Evolutionary conservation across 1,140 invertebrate species (phyloP), one percentile per base, ranked within the genome.

Genomic region (Propsilocerus akamusi): DNA sequence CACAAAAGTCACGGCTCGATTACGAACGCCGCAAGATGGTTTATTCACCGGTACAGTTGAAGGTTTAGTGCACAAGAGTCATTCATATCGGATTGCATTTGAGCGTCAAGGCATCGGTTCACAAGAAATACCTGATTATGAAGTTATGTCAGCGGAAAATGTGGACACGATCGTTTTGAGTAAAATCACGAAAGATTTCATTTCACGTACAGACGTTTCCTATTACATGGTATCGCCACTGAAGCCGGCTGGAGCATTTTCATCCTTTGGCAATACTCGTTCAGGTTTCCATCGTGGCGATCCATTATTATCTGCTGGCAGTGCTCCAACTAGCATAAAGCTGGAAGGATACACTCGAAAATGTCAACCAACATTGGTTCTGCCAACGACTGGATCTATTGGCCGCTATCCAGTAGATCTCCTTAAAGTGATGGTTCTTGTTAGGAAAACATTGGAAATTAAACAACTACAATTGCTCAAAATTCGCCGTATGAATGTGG

Each of bases 1-100:
- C 20, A 96, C 91, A 28, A 97, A 96, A 76, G 94, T 98, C 0
- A 84, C 89, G 30, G 90, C 89, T 55, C 66, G 93, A 54, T 65
- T 98, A 55, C 72, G 93, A 46, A 81, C 81, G 63, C 93, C 94
- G 5, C 92, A 97, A 69, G 94, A 98, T 74, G 95, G 96, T 12
- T 72, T 99, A 24, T 98, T 97, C 60, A 93, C 86, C 49, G 96
- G 95, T 6, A 86, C 81, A 32, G 91, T 99, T 53, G 94, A 97
- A 69, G 96, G 93, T 28, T 83, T 97, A n/a, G 92, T 97, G 63
- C 94, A 92, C 2, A 84, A 90, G 4, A 92, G 94, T 61, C 93
- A 94, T 61, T 92, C 89, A n/a, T 99, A 99, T 63, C 75, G 96
- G 58, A 90, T 99, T 50, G 92, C 89, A 1, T 99, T 99, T 71